Percentiles rank a stretch among this genome's conserved stretches.
phyloP scores from a whole-genome alignment of 2,888 invertebrate genomes.

The Habrosyne pyritoides region DNA sequence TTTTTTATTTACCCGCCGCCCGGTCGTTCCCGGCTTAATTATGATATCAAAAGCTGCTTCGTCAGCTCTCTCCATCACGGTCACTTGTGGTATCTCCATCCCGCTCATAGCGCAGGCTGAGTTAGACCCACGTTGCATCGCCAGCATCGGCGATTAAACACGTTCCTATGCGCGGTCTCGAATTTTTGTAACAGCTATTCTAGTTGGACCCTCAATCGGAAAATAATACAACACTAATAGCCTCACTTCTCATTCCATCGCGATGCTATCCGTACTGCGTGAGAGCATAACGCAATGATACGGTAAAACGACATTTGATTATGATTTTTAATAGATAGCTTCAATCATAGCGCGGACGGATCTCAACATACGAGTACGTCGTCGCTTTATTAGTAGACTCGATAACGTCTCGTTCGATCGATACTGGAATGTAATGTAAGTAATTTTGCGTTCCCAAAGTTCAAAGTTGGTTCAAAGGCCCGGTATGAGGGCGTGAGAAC shows the following conservation, averaged over 20 bases:
- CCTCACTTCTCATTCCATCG: constrained; percentile 56
- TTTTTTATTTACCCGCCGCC: constrained; percentile 58
- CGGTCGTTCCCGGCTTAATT: constrained; percentile 65
- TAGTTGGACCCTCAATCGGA: constrained; percentile 30
- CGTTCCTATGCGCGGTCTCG: constrained; percentile 80
- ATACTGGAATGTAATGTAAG: constrained; percentile 37
- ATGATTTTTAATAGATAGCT: constrained; percentile 48
- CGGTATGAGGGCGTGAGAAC: constrained; percentile 67
- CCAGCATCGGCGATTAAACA: constrained; percentile 75
- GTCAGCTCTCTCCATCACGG: constrained; percentile 56
- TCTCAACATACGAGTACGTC: constrained; percentile 49
- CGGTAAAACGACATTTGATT: constrained; percentile 53
- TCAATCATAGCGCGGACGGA: constrained; percentile 50
- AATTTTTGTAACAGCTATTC: constrained; percentile 55
- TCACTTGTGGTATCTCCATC: constrained; percentile 50
- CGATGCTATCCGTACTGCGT: constrained; percentile 47
- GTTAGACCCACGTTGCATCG: constrained; percentile 58
- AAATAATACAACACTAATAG: constrained; percentile 51
- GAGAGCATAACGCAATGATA: constrained; percentile 62
- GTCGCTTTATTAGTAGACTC: constrained; percentile 43
- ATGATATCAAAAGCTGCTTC: constrained; percentile 78
- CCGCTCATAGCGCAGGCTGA: constrained; percentile 61
- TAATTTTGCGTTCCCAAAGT: constrained; percentile 39
- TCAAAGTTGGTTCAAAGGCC: constrained; percentile 34
- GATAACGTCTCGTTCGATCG: constrained; percentile 50